Percentiles rank a stretch among this genome's conserved stretches.
These are phyloP conservation scores for Boloria euphrosyne DNA, from an alignment of 2,888 invertebrate genomes.

Conservation along the genomic window DNA sequence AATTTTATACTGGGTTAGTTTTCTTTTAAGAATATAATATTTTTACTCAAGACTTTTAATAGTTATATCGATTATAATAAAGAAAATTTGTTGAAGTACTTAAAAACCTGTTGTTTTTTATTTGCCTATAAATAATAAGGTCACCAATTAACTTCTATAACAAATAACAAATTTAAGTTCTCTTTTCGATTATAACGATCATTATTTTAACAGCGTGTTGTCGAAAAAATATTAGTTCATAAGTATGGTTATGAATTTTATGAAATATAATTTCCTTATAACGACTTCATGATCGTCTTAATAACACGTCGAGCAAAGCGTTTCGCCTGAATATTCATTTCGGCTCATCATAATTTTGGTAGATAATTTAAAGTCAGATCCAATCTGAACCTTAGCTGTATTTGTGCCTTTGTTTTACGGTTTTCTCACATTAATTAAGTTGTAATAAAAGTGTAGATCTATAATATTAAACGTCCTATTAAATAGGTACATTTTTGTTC, in stretches of 20 bases:
- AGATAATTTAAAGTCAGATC: slow-evolving; percentile 78
- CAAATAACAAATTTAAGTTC: slow-evolving; percentile 42
- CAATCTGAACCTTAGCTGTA: slow-evolving; percentile 50
- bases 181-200: slow-evolving; percentile 44
- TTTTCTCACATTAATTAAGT: slow-evolving; percentile 64
- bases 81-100: neutral
- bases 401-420: slow-evolving; percentile 43
- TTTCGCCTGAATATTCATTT: slow-evolving; percentile 81
- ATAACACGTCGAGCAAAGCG: slow-evolving; percentile 75
- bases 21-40: no score
- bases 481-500: no score
- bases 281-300: slow-evolving; percentile 80
- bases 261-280: slow-evolving; percentile 79
- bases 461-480: neutral
- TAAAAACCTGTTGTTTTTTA: slow-evolving; percentile 10
- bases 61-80: no score
- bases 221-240: slow-evolving; percentile 77
- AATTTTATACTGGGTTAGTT: no score
- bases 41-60: no score
- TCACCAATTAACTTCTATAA: slow-evolving; percentile 30
- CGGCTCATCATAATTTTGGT: slow-evolving; percentile 76
- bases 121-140: neutral
- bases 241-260: slow-evolving; percentile 80
- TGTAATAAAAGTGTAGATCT: slow-evolving; percentile 1
- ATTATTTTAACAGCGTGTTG: slow-evolving; percentile 75